These are phyloP conservation scores for Orius insidiosus DNA, from an alignment of 1,140 invertebrate species.

Conservation along the genomic window DNA sequence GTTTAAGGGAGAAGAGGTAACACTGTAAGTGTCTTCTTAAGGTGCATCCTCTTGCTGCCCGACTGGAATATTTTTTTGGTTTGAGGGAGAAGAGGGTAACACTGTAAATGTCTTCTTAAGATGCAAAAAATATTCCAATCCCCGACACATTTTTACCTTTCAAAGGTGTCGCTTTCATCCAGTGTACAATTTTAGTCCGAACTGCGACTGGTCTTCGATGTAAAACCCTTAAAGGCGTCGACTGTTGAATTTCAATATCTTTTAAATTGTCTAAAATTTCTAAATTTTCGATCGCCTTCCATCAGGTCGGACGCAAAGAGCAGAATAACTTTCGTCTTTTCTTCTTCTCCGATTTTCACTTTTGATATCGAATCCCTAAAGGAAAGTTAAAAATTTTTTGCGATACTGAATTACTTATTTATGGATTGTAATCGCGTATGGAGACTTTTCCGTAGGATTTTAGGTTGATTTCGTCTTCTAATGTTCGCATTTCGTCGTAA, in stretches of 20 bases:
- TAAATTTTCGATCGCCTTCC: too few species aligned
- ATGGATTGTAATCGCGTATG: slow-evolving; percentile 47
- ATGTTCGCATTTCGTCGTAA: slow-evolving; percentile 29
- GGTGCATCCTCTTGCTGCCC: too few species aligned
- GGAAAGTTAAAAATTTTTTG: slow-evolving; percentile 5
- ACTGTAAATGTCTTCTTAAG: too few species aligned
- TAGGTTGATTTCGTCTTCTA: slow-evolving; percentile 43
- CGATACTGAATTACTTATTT: slow-evolving; percentile 30
- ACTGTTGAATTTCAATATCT: too few species aligned
- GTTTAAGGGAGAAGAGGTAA: too few species aligned
- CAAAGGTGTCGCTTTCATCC: slow-evolving; percentile 30
- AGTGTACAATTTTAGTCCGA: slow-evolving; percentile 42
- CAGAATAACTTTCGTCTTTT: slow-evolving; percentile 70
- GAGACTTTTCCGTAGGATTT: slow-evolving; percentile 36
- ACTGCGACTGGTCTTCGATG: slow-evolving; percentile 57
- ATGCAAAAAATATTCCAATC: too few species aligned
- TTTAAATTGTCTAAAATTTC: too few species aligned
- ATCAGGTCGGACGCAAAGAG: slow-evolving; percentile 44
- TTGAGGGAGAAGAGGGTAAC: too few species aligned
- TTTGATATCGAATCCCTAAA: slow-evolving; percentile 45
- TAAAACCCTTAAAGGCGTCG: slow-evolving; percentile 68
- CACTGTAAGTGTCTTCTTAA: too few species aligned
- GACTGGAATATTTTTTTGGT: too few species aligned
- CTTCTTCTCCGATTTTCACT: slow-evolving; percentile 73
- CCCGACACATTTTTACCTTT: neutral